phyloP scores from a whole-genome alignment of 2,113 vertebrate genomes.

The Gnathochromis pfefferi region DNA sequence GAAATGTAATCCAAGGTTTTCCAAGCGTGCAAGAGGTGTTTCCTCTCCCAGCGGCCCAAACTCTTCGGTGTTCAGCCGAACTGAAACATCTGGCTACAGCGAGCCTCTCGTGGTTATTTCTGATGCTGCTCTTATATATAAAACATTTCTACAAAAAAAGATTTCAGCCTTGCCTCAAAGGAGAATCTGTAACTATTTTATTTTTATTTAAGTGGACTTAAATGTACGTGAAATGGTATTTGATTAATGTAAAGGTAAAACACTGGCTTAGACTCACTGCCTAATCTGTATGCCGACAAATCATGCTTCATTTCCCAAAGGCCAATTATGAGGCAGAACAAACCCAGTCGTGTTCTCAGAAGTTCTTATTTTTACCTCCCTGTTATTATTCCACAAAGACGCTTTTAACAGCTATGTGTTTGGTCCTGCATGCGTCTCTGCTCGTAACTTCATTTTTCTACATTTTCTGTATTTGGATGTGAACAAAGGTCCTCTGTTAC shows the following conservation, averaged over 20 bases:
- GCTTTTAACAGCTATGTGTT: neutral
- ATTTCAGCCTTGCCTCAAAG: neutral
- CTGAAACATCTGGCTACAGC: neutral
- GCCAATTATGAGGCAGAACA: neutral
- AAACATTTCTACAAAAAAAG: neutral
- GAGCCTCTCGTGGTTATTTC: neutral
- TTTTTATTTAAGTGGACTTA: neutral
- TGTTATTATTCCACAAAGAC: fast-evolving
- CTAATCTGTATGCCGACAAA: neutral
- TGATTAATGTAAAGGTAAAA: neutral
- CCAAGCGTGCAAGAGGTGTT: neutral
- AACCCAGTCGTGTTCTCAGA: neutral
- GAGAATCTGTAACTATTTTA: neutral
- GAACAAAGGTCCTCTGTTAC: neutral
- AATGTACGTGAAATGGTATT: neutral
- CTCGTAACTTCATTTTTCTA: neutral
- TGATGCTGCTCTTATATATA: neutral
- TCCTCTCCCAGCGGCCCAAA: neutral
- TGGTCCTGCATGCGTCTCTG: neutral
- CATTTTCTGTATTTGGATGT: neutral
- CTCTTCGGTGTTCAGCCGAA: neutral
- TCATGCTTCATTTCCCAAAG: neutral
- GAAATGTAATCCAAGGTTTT: neutral
- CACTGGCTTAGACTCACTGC: neutral
- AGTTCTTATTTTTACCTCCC: neutral